These are phyloP conservation scores for Erethizon dorsatum DNA, from an alignment of 2,797 vertebrate genomes.

Conservation along the genomic window DNA sequence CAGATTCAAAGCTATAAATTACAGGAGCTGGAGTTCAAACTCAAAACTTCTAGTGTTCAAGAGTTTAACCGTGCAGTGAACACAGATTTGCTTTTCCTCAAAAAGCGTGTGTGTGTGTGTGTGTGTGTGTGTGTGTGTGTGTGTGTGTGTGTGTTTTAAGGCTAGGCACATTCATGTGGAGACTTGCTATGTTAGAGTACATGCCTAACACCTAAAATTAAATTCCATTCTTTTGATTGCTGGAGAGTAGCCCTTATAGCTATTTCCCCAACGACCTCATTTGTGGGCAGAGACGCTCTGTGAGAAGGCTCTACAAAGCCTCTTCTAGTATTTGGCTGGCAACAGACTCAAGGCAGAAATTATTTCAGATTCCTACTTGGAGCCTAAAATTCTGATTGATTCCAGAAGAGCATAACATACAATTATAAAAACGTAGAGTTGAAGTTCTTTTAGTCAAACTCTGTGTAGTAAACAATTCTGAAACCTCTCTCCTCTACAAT, in stretches of 20 bases:
- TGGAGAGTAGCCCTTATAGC: not conserved
- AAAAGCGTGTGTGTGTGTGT: not conserved
- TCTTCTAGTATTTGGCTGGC: not conserved
- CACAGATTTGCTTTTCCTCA: not conserved
- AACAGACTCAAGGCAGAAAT: not conserved
- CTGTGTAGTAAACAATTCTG: not conserved
- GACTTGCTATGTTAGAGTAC: not conserved
- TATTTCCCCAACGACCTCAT: not conserved
- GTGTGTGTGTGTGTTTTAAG: not conserved
- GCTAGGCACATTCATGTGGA: not conserved
- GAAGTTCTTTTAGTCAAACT: not conserved
- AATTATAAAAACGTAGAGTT: not conserved
- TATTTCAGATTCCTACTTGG: not conserved
- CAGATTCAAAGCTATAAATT: not conserved
- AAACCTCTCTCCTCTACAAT: not conserved
- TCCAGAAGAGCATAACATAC: not conserved
- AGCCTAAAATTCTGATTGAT: not conserved
- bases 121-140: not conserved
- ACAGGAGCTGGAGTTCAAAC: not conserved
- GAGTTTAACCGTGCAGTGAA: not conserved
- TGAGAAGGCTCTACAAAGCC: not conserved
- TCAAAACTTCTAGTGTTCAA: not conserved
- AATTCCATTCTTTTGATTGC: not conserved
- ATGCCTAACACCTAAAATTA: not conserved
- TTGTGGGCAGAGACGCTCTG: not conserved